Base-by-base conservation (phyloP, 2,113 vertebrate genomes). In the Anseranas semipalmata region DNA sequence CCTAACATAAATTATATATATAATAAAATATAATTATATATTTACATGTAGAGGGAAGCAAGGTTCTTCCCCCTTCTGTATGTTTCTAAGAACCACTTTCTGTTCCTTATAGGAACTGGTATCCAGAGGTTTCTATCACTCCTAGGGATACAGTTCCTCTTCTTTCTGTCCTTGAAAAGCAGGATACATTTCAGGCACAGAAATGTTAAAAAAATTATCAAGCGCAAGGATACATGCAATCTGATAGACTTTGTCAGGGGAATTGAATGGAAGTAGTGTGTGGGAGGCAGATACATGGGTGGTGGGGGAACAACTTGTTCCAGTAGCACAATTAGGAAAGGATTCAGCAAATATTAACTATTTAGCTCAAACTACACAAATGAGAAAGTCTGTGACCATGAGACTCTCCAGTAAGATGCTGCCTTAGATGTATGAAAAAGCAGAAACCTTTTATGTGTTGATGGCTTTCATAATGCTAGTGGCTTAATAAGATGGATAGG, bases 291-390 rank as follows among this genome's bases (percentile, higher is more conserved):
- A 86, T 81, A 86, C 19, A 94, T 88, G 88, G 83, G 63, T 88
- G 83, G 76, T 77, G 68, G 86, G 85, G 83, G 90, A 95, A 93
- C 85, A 95, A 80, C 28, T 86, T 95, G 68, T 97, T 95, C 83
- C 67, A 92, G 37, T 33, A 90, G 37, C 27, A 80, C 58, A 90
- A 95, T 85, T 92, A 95, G 55, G 67, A 92, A 90, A 88, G 20
- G 19, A 92, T 80, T 94, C 59, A 77, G 72, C 68, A 92, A 90
- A 90, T 96, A 95, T 90, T 95, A 90, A 88, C 88, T 71, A 46
- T 77, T 86, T 97, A 88, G 25, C 46, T 93, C 24, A 84, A 74
- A 72, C 20, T 96, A 37, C 60, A 21, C 43, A 86, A 83, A 59
- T 88, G 24, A 37, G 72, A 65, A 41, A 80, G 41, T 74, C 37